Evolutionary conservation across 53 echinoderm and acorn worm species (phyloP).

Genomic region (Hippasteria phrygiana): DNA sequence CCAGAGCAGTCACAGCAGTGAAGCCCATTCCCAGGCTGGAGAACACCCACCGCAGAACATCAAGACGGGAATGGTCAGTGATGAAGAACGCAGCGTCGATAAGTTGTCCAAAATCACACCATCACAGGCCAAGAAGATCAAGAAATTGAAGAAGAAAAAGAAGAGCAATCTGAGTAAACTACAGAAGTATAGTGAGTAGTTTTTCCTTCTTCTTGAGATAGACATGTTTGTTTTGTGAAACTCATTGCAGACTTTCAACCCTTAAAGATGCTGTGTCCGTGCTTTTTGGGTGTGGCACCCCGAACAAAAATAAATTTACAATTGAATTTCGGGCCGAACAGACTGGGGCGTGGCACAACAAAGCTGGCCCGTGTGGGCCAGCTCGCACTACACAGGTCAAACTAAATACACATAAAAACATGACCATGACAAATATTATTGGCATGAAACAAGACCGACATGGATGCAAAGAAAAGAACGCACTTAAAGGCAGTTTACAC

Average conservation of each 20-base stretch:
- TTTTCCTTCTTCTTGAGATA: neutral
- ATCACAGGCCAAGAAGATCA: constrained; percentile 40
- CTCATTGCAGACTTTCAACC: neutral
- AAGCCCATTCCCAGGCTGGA: neutral
- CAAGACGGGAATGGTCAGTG: constrained; percentile 15
- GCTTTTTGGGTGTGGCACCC: too few species aligned
- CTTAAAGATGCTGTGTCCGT: too few species aligned
- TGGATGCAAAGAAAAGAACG: too few species aligned
- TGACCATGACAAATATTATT: too few species aligned
- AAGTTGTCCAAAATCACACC: constrained; percentile 18
- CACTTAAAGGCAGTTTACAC: too few species aligned
- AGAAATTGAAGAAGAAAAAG: constrained; percentile 39
- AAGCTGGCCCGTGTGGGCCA: too few species aligned
- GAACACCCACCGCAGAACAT: neutral
- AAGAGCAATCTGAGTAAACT: constrained; percentile 45
- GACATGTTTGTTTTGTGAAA: neutral
- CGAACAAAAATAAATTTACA: too few species aligned
- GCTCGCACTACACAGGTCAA: too few species aligned
- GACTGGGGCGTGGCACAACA: too few species aligned
- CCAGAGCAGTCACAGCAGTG: constrained; percentile 20
- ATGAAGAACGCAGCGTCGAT: constrained; percentile 13
- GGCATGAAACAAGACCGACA: too few species aligned
- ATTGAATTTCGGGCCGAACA: too few species aligned
- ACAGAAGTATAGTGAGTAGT: constrained; percentile 51
- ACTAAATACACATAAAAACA: too few species aligned